Evolutionary conservation across 2,797 vertebrate genomes (phyloP).

Genomic region (Rhinoraja longicauda): DNA sequence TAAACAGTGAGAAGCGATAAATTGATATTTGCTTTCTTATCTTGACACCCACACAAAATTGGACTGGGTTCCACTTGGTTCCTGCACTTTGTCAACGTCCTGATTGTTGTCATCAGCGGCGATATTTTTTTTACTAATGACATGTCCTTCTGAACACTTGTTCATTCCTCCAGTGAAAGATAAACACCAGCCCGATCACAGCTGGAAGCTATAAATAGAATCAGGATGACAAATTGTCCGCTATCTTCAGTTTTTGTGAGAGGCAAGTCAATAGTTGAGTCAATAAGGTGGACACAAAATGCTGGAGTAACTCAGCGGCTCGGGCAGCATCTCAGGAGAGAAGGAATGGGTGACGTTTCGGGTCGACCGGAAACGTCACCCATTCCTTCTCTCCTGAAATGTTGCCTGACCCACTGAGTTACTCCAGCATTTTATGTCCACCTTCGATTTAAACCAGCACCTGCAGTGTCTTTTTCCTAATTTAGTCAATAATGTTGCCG

Average conservation of each 20-base stretch:
- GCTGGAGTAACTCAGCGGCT: too few species aligned
- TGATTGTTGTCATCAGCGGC: not conserved
- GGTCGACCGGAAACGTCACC: too few species aligned
- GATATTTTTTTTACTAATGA: not conserved
- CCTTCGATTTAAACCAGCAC: too few species aligned
- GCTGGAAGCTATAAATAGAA: slow-evolving; percentile 17
- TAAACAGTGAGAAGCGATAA: not conserved
- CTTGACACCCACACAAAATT: not conserved
- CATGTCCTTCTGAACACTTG: not conserved
- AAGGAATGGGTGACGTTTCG: too few species aligned
- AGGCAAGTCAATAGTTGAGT: not conserved
- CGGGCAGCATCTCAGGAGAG: too few species aligned
- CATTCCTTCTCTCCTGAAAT: too few species aligned
- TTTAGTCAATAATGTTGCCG: not conserved
- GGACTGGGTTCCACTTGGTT: not conserved
- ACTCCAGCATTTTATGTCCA: too few species aligned
- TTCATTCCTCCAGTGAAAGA: not conserved
- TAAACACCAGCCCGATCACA: not conserved
- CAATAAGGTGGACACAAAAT: too few species aligned
- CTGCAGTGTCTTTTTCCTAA: too few species aligned
- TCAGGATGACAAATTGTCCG: slow-evolving; percentile 22
- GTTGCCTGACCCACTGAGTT: too few species aligned
- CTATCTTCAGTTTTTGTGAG: not conserved
- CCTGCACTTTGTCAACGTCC: not conserved
- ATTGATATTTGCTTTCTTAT: slow-evolving; percentile 1